Evolutionary conservation across 2,113 vertebrate species (phyloP).

Genomic region (Addax nasomaculatus): DNA sequence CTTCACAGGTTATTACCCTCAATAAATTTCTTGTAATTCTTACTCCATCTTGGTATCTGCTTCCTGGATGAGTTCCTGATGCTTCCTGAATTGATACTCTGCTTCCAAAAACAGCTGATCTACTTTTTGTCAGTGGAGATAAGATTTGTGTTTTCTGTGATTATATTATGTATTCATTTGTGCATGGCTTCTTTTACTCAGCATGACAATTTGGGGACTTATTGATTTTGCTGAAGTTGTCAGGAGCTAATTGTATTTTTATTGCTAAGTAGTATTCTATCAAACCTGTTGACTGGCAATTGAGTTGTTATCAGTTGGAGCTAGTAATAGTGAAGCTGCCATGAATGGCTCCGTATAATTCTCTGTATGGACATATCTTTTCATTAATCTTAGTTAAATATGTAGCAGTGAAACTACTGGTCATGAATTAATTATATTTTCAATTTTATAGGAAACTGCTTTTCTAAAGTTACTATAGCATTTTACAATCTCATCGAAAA

Average conservation of each 20-base stretch:
- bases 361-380: neutral
- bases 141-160: neutral
- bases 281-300: neutral
- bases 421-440: neutral
- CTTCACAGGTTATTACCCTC: neutral
- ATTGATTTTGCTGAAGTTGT: neutral
- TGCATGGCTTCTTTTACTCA: neutral
- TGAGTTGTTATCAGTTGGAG: neutral
- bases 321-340: neutral
- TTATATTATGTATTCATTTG: neutral
- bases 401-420: neutral
- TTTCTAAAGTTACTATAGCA: neutral
- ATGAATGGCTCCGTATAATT: neutral
- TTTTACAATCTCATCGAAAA: neutral
- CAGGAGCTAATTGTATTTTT: neutral
- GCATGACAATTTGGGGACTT: neutral
- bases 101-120: neutral
- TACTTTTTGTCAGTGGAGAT: neutral
- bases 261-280: neutral
- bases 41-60: neutral
- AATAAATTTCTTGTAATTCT: neutral
- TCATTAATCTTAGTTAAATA: neutral
- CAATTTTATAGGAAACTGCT: neutral
- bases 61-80: neutral
- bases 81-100: neutral